Evolutionary conservation across 2,888 invertebrate genomes (phyloP).

Genomic region (Luffia ferchaultella): DNA sequence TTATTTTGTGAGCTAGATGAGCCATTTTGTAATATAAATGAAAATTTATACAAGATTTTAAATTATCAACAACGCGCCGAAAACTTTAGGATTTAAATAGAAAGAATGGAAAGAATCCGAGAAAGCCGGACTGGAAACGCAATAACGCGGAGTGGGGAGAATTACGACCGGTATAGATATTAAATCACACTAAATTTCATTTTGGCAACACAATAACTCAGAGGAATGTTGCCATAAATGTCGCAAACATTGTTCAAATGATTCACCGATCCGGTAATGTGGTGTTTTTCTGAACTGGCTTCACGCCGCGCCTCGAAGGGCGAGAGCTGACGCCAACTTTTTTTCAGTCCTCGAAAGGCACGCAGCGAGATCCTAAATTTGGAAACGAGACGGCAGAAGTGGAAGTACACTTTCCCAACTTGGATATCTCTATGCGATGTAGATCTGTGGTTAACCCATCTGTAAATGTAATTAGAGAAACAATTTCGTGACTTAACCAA

Average conservation of each 20-base stretch:
- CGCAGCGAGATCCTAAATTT: too few relatives aligned
- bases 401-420: too few relatives aligned
- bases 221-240: conserved; percentile 50
- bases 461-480: too few relatives aligned
- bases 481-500: too few relatives aligned
- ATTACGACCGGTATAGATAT: conserved; percentile 38
- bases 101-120: background rate
- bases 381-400: too few relatives aligned
- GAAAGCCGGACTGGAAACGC: conserved; percentile 1
- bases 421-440: too few relatives aligned
- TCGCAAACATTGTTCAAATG: conserved; percentile 54
- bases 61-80: background rate
- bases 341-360: background rate
- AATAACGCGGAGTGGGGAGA: conserved; percentile 27
- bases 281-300: conserved; percentile 26
- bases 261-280: conserved; percentile 50
- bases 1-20: too few relatives aligned
- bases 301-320: background rate
- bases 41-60: too few relatives aligned
- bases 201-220: conserved; percentile 52
- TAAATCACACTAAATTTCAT: conserved; percentile 56
- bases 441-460: too few relatives aligned
- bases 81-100: too few relatives aligned
- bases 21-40: too few relatives aligned
- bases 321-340: background rate